Percentiles rank a stretch among this genome's conserved stretches.
Conservation (phyloP, 2,888 invertebrate species). For the Marronus borbonicus region DNA sequence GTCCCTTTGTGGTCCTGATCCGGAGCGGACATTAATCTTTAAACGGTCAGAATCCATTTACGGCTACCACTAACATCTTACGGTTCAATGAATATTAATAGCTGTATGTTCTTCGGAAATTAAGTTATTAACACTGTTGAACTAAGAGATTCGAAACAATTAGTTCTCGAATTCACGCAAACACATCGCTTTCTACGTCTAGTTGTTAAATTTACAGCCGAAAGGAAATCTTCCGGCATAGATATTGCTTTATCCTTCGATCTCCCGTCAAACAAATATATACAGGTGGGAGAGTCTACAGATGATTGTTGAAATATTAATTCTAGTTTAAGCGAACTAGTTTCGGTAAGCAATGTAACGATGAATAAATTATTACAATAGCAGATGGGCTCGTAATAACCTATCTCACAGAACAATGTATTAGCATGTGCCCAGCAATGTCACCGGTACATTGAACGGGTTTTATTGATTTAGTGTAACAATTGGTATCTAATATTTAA, state of each 20-base stretch:
- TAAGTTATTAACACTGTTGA: conserved; percentile 45
- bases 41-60: conserved; percentile 37
- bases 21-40: conserved; percentile 38
- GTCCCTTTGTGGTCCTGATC: conserved; percentile 26
- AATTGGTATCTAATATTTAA: not conserved
- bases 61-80: conserved; percentile 23
- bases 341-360: conserved; percentile 9
- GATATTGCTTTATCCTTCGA: conserved; percentile 5
- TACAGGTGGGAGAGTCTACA: conserved; percentile 14
- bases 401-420: conserved; percentile 41
- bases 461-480: not conserved
- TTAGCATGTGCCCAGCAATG: conserved; percentile 2
- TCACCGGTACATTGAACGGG: not conserved
- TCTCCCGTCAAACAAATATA: conserved; percentile 1
- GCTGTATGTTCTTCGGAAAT: conserved; percentile 23
- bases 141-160: conserved; percentile 35
- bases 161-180: conserved; percentile 7
- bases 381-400: conserved; percentile 30
- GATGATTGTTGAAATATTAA: conserved; percentile 41
- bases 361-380: conserved; percentile 17
- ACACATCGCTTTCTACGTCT: not conserved
- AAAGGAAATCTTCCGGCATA: conserved; percentile 9
- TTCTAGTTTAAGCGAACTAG: conserved; percentile 20
- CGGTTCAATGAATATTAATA: conserved; percentile 44
- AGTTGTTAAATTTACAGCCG: not conserved